Percentiles rank a stretch among this genome's conserved stretches.
Evolutionary conservation across 2,113 vertebrate species (phyloP).

Genomic region (Amazona vittata): DNA sequence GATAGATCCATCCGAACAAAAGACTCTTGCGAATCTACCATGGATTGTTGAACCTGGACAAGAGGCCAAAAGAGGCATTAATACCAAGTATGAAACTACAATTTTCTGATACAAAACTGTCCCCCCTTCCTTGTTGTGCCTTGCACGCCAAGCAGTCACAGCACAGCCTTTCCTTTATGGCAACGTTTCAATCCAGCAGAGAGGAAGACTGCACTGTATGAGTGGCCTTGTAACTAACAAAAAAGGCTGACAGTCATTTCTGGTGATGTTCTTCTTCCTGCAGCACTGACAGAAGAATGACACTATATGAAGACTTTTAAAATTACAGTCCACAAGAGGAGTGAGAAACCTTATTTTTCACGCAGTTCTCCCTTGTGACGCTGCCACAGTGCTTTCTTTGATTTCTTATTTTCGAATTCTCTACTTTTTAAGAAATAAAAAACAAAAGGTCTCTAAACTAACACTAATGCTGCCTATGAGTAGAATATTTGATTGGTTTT

Average conservation of each 20-base stretch:
- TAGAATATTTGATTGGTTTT: constrained; percentile 63
- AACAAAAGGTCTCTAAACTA: constrained; percentile 63
- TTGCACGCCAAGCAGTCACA: constrained; percentile 83
- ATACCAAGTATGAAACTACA: constrained; percentile 99
- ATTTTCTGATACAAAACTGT: constrained; percentile 97
- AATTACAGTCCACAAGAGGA: constrained; percentile 79
- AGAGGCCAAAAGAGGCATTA: constrained; percentile 98
- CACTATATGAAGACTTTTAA: constrained; percentile 79
- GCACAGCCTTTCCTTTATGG: constrained; percentile 87
- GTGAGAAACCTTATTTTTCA: constrained; percentile 68
- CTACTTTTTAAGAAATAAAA: constrained; percentile 63
- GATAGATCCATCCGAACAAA: constrained; percentile 99
- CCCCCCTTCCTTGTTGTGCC: constrained; percentile 92
- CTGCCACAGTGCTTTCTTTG: constrained; percentile 78
- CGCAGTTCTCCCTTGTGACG: constrained; percentile 70
- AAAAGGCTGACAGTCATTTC: constrained; percentile 84
- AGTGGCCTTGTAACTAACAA: constrained; percentile 88
- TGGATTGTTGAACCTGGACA: constrained; percentile 99
- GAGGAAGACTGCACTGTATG: constrained; percentile 83
- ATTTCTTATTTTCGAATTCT: constrained; percentile 73
- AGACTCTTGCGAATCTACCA: constrained; percentile 96
- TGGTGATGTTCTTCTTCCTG: constrained; percentile 83
- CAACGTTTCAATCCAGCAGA: constrained; percentile 81
- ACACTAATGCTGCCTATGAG: constrained; percentile 72
- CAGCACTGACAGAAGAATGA: constrained; percentile 82